phyloP scores from a whole-genome alignment of 2,888 invertebrate species.

The Hipparchia semele region DNA sequence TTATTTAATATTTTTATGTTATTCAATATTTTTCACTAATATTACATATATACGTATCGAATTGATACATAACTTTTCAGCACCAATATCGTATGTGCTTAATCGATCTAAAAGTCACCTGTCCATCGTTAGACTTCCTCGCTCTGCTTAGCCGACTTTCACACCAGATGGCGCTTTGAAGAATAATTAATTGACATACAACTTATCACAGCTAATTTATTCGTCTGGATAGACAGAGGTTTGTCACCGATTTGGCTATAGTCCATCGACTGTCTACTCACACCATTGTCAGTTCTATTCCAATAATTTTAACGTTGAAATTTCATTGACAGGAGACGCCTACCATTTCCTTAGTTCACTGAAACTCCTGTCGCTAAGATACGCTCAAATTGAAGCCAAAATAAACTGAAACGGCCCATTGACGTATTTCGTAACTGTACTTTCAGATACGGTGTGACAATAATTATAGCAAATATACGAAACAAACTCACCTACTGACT shows the following conservation, averaged over 20 bases:
- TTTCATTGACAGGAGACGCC: slow-evolving; percentile 17
- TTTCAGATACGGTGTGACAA: slow-evolving; percentile 47
- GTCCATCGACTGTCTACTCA: slow-evolving; percentile 54
- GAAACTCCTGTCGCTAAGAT: slow-evolving; percentile 62
- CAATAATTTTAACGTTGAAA: slow-evolving; percentile 42
- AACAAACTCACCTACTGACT: slow-evolving; percentile 32
- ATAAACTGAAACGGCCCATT: slow-evolving; percentile 69
- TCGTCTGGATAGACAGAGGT: slow-evolving; percentile 75
- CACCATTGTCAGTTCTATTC: slow-evolving; percentile 45
- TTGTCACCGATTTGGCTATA: slow-evolving; percentile 77
- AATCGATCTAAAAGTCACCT: slow-evolving; percentile 52
- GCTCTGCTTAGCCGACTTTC: slow-evolving; percentile 55
- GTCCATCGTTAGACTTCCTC: slow-evolving; percentile 67
- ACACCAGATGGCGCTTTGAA: slow-evolving; percentile 81
- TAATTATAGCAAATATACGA: slow-evolving; percentile 53
- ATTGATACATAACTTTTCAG: background rate
- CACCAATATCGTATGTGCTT: slow-evolving; percentile 19
- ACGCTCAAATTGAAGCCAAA: slow-evolving; percentile 75
- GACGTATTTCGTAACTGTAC: slow-evolving; percentile 67
- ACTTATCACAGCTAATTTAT: slow-evolving; percentile 82
- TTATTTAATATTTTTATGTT: too few species aligned
- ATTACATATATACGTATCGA: too few species aligned
- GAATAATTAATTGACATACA: slow-evolving; percentile 82
- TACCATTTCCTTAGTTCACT: slow-evolving; percentile 55
- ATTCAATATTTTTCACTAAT: too few species aligned